Percentiles rank a stretch among this genome's conserved stretches.
These are phyloP conservation scores for Papilio demoleus DNA, from an alignment of 2,888 invertebrate species.

Conservation along the genomic window DNA sequence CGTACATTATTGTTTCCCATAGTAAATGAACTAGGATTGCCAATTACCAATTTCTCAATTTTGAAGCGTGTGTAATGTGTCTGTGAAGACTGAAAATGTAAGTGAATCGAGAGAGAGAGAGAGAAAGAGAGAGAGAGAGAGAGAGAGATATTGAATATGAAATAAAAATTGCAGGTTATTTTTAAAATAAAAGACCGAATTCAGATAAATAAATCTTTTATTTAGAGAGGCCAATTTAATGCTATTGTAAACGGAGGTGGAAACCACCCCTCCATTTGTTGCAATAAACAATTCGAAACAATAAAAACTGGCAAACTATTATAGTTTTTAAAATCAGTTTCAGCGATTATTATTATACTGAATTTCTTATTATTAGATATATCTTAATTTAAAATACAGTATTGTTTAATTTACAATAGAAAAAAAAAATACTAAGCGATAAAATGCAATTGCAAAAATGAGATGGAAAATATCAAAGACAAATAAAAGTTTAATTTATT, in stretches of 20 bases:
- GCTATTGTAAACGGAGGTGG: conserved; percentile 54
- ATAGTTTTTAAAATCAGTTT: conserved; percentile 51
- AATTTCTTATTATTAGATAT: conserved; percentile 65
- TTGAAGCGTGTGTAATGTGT: too few relatives aligned
- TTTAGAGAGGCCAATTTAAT: conserved; percentile 79
- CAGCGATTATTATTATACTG: conserved; percentile 54
- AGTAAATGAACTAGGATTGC: too few relatives aligned
- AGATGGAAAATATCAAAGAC: conserved; percentile 69
- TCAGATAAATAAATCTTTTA: conserved; percentile 76
- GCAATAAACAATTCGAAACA: conserved; percentile 65
- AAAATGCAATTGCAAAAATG: conserved; percentile 64
- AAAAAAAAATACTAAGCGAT: conserved; percentile 69
- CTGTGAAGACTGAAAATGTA: too few relatives aligned
- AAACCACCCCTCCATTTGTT: conserved; percentile 47
- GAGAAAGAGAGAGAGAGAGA: too few relatives aligned
- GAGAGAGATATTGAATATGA: too few relatives aligned
- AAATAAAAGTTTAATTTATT: conserved; percentile 50
- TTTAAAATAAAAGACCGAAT: conserved; percentile 6
- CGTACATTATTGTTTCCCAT: too few relatives aligned
- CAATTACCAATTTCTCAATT: too few relatives aligned
- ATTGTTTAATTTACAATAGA: conserved; percentile 58
- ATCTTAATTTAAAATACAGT: conserved; percentile 64
- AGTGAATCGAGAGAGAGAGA: too few relatives aligned
- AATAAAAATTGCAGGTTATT: too few relatives aligned
- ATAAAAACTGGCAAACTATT: conserved; percentile 61